phyloP scores from a whole-genome alignment of 2,113 vertebrate genomes.

The Pygoscelis antarcticus region DNA sequence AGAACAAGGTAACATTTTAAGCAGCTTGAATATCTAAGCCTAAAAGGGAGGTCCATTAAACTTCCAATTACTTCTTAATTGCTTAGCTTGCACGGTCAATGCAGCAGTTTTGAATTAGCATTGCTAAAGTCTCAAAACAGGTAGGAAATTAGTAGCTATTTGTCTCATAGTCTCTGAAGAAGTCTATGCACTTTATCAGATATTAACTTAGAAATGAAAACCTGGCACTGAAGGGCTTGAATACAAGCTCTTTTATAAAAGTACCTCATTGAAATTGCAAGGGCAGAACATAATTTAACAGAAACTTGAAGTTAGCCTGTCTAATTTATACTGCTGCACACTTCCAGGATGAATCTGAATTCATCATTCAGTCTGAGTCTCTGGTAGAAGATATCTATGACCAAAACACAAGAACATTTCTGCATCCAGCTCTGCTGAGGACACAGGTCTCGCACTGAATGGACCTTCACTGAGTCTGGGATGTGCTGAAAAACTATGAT shows the following conservation, averaged over 20 bases:
- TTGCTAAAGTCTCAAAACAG: background rate
- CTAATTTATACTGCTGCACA: background rate
- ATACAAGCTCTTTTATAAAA: background rate
- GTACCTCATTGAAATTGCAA: background rate
- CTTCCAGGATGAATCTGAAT: background rate
- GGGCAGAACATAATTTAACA: background rate
- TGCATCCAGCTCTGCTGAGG: background rate
- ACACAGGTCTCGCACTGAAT: rapidly evolving
- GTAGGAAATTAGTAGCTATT: background rate
- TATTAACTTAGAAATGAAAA: background rate
- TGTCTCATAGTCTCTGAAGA: background rate
- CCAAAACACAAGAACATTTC: background rate
- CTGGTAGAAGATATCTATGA: background rate
- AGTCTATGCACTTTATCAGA: background rate
- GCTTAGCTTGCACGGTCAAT: background rate
- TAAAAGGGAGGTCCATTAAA: background rate
- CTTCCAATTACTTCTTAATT: background rate
- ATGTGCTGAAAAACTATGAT: background rate
- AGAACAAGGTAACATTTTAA: background rate
- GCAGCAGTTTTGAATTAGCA: background rate
- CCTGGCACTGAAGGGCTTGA: rapidly evolving
- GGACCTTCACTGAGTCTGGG: background rate
- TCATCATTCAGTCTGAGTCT: background rate
- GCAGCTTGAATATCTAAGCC: background rate
- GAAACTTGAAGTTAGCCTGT: background rate